Conservation (phyloP, 1,140 invertebrate genomes). For the Gyrodactylus bullatarudis region DNA sequence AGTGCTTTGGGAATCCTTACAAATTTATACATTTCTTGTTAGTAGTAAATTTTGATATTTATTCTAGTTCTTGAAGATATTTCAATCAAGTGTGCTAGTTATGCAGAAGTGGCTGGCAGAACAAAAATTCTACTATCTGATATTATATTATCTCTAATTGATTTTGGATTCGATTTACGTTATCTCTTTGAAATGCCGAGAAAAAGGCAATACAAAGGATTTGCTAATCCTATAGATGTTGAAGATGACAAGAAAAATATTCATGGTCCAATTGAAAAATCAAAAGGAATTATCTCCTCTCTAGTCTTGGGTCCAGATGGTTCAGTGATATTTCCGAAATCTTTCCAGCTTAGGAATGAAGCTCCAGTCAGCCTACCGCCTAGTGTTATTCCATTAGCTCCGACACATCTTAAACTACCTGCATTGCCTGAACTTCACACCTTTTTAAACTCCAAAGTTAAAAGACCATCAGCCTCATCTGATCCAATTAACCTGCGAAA, state of each 20-base stretch:
- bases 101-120: not conserved
- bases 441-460: not conserved
- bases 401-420: not conserved
- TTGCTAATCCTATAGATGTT: not conserved
- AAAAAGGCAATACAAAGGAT: not conserved
- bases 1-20: not conserved
- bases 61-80: not conserved
- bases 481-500: not conserved
- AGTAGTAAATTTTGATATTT: not conserved
- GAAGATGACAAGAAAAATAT: not conserved
- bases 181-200: not conserved
- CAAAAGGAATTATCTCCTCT: not conserved
- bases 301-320: not conserved
- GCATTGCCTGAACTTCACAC: not conserved
- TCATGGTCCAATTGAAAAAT: not conserved
- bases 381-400: not conserved
- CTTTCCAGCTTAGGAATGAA: not conserved
- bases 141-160: not conserved
- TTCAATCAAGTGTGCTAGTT: not conserved
- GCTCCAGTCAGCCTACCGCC: not conserved
- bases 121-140: not conserved
- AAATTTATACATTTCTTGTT: not conserved
- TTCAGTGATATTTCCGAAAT: not conserved
- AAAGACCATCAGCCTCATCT: not conserved
- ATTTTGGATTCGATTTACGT: not conserved